Conservation (phyloP, 2,113 vertebrate genomes). For the Nettapus auritus region DNA sequence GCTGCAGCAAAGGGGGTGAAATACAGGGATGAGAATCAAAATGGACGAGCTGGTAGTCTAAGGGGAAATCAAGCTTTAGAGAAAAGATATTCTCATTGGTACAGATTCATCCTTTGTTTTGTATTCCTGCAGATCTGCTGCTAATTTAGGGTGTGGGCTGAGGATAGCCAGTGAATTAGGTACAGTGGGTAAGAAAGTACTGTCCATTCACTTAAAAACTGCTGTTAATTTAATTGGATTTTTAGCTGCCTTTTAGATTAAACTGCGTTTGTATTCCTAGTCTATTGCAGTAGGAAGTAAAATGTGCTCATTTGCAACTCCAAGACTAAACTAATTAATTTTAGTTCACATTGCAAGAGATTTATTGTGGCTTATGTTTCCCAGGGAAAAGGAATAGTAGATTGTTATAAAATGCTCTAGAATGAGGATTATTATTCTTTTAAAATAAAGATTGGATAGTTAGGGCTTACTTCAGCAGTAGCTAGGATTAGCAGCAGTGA, state of each 20-base stretch:
- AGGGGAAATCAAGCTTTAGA: slow-evolving; percentile 31
- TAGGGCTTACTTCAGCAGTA: neutral
- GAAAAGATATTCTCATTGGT: neutral
- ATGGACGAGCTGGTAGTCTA: neutral
- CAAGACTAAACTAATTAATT: slow-evolving; percentile 44
- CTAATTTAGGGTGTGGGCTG: neutral
- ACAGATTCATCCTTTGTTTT: neutral
- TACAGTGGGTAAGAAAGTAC: neutral
- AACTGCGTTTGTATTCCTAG: neutral
- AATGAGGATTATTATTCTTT: neutral
- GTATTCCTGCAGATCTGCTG: neutral
- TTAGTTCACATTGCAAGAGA: slow-evolving; percentile 35
- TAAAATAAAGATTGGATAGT: neutral
- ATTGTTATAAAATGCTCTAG: neutral
- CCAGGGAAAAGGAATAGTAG: neutral
- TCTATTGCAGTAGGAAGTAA: slow-evolving; percentile 13
- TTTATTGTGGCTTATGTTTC: slow-evolving; percentile 12
- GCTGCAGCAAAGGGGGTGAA: neutral
- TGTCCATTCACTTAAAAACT: slow-evolving; percentile 5
- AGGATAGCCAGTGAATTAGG: neutral
- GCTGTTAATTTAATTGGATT: slow-evolving; percentile 25
- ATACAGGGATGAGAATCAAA: neutral
- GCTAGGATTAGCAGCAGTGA: neutral
- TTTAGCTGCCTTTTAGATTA: slow-evolving; percentile 29
- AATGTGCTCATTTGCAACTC: slow-evolving; percentile 30